Evolutionary conservation across 2,113 vertebrate genomes (phyloP).

Genomic region (Oxyruncus cristatus): DNA sequence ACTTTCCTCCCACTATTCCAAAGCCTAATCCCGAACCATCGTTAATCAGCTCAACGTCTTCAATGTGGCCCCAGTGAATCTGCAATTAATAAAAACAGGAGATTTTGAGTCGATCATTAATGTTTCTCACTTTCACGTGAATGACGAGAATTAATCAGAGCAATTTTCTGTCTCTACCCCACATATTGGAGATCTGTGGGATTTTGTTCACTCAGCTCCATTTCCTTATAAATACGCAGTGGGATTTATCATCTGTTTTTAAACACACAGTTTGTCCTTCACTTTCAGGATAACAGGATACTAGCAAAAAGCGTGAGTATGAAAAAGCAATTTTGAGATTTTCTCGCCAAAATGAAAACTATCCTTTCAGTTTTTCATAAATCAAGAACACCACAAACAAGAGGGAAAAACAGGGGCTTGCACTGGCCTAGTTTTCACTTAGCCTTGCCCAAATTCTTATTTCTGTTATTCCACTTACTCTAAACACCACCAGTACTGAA

Average conservation of each 20-base stretch:
- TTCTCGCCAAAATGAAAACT: constrained; percentile 34
- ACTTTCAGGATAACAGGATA: constrained; percentile 15
- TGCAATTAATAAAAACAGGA: constrained; percentile 63
- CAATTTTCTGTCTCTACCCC: background rate
- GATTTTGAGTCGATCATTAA: background rate
- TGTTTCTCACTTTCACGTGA: background rate
- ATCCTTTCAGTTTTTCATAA: constrained; percentile 1
- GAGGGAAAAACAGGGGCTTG: constrained; percentile 8
- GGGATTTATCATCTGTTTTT: constrained; percentile 53
- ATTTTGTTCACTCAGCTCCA: constrained; percentile 4
- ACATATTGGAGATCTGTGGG: background rate
- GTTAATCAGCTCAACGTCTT: constrained; percentile 92
- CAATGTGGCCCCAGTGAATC: constrained; percentile 86
- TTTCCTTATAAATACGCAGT: background rate
- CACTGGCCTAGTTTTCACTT: background rate
- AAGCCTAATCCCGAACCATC: constrained; percentile 96
- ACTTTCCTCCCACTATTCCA: constrained; percentile 93
- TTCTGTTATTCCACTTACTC: constrained; percentile 43
- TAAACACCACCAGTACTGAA: constrained; percentile 1
- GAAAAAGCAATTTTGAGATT: background rate
- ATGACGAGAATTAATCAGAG: background rate
- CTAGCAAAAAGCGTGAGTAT: background rate
- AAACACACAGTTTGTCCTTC: background rate
- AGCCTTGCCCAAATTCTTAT: background rate
- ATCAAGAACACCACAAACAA: constrained; percentile 20